A percentile compares a stretch with the other conserved stretches of the same genome.
These are phyloP conservation scores for Microtus montanus DNA, from an alignment of 2,113 vertebrate species.

Conservation along the genomic window DNA sequence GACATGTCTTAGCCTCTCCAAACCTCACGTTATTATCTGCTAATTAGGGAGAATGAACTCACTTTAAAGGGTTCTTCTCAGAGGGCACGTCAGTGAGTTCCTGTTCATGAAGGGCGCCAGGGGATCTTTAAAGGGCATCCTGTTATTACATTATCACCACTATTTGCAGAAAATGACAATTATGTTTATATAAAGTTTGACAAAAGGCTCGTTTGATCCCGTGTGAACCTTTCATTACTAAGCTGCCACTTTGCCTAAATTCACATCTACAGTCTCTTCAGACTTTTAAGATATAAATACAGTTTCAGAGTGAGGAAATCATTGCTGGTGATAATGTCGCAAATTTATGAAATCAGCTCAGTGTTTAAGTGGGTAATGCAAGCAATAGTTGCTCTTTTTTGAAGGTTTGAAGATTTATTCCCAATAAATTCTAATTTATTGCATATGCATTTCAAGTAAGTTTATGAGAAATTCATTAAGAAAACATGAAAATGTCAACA, in stretches of 20 bases:
- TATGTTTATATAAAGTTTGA: constrained; percentile 56
- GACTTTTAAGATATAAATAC: constrained; percentile 37
- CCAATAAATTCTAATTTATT: constrained; percentile 54
- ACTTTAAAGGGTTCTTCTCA: constrained; percentile 34
- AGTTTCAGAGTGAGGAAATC: constrained; percentile 50
- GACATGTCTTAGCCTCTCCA: background rate
- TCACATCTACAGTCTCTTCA: constrained; percentile 32
- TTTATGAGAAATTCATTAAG: constrained; percentile 74
- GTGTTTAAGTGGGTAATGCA: background rate
- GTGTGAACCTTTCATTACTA: constrained; percentile 19
- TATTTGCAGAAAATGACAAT: constrained; percentile 58
- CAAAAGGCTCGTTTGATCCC: constrained; percentile 38
- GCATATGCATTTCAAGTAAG: constrained; percentile 56
- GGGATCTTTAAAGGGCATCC: constrained; percentile 26
- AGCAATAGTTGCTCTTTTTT: constrained; percentile 32
- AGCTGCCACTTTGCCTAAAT: constrained; percentile 13
- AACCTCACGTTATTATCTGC: background rate
- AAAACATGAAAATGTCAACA: constrained; percentile 69
- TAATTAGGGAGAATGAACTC: constrained; percentile 21
- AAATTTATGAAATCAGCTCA: constrained; percentile 5
- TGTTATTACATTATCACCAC: constrained; percentile 37
- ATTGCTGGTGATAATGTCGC: constrained; percentile 27
- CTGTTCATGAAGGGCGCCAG: background rate
- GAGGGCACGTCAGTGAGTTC: constrained; percentile 3
- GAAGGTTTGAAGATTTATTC: constrained; percentile 44